Percentiles rank a stretch among this genome's conserved stretches.
These are phyloP conservation scores for Morus bassanus DNA, from an alignment of 2,797 vertebrate species.

Conservation along the genomic window DNA sequence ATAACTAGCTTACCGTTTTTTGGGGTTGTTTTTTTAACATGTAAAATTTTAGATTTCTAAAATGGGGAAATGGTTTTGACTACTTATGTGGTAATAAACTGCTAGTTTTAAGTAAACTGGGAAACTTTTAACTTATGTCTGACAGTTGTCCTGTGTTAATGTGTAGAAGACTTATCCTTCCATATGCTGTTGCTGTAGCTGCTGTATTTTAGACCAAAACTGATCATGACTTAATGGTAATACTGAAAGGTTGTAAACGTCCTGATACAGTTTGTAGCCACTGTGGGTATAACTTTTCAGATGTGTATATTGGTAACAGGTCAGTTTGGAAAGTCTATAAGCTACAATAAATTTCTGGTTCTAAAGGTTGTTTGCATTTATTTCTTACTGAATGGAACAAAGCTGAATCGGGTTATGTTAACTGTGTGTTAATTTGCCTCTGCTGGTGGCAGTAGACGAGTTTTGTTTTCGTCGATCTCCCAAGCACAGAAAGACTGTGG, in stretches of 20 bases:
- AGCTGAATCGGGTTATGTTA: background rate
- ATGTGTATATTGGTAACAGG: constrained; percentile 86
- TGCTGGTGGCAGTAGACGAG: background rate
- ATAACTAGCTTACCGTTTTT: constrained; percentile 37
- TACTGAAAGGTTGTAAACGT: constrained; percentile 79
- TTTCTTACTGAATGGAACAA: background rate
- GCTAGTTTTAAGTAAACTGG: constrained; percentile 82
- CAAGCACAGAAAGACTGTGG: background rate
- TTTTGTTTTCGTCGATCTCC: background rate
- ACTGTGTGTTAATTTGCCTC: background rate
- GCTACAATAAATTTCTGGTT: constrained; percentile 84
- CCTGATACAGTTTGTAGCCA: constrained; percentile 79
- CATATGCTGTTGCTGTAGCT: constrained; percentile 86
- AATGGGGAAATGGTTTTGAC: constrained; percentile 74
- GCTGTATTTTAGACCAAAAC: constrained; percentile 84
- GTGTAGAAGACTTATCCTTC: constrained; percentile 84
- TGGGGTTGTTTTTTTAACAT: constrained; percentile 29
- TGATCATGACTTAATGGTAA: constrained; percentile 77
- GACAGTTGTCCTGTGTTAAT: constrained; percentile 87
- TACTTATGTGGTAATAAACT: constrained; percentile 75
- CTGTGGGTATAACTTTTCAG: constrained; percentile 78
- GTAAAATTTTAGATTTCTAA: constrained; percentile 81
- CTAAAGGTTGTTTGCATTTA: constrained; percentile 51
- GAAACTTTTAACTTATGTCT: constrained; percentile 81
- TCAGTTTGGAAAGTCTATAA: constrained; percentile 80